phyloP scores from a whole-genome alignment of 2,797 vertebrate genomes.

The Halcyon chelicuti region DNA sequence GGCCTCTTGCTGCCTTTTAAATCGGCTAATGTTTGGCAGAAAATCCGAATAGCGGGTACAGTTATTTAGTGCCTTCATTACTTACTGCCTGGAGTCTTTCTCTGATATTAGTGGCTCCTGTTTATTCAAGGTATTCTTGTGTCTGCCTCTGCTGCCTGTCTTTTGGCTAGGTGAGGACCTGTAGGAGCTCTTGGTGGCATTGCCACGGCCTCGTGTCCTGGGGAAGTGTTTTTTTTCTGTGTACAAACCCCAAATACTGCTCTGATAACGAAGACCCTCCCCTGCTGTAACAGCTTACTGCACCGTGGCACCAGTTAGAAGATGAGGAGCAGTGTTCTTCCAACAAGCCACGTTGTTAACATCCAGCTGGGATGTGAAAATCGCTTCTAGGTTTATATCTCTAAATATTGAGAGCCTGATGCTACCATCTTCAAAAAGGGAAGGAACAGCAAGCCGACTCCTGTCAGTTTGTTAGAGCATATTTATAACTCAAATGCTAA shows the following conservation, averaged over 20 bases:
- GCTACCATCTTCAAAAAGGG: slow-evolving; percentile 65
- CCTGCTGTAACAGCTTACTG: slow-evolving; percentile 39
- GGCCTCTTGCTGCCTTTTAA: slow-evolving; percentile 79
- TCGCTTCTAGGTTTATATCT: slow-evolving; percentile 65
- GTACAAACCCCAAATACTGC: slow-evolving; percentile 39
- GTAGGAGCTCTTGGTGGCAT: background rate
- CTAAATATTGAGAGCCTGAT: slow-evolving; percentile 52
- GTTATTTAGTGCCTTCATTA: slow-evolving; percentile 68
- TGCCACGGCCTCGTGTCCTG: background rate
- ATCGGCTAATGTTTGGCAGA: slow-evolving; percentile 71
- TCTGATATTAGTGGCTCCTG: slow-evolving; percentile 61
- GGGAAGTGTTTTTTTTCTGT: background rate
- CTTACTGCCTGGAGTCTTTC: slow-evolving; percentile 56
- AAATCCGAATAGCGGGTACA: slow-evolving; percentile 54
- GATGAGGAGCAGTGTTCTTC: slow-evolving; percentile 60
- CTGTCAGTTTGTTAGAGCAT: slow-evolving; percentile 68
- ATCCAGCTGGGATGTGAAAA: slow-evolving; percentile 71
- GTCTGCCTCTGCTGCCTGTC: background rate
- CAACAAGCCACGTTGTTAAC: slow-evolving; percentile 32
- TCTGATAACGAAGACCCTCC: slow-evolving; percentile 29
- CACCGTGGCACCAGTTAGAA: slow-evolving; percentile 12
- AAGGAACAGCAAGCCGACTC: slow-evolving; percentile 66
- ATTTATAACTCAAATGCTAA: slow-evolving; percentile 75
- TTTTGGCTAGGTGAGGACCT: background rate
- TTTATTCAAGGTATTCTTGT: slow-evolving; percentile 29